Percentiles rank a stretch among this genome's conserved stretches.
phyloP scores from a whole-genome alignment of 2,888 invertebrate genomes.

The Plutella xylostella region DNA sequence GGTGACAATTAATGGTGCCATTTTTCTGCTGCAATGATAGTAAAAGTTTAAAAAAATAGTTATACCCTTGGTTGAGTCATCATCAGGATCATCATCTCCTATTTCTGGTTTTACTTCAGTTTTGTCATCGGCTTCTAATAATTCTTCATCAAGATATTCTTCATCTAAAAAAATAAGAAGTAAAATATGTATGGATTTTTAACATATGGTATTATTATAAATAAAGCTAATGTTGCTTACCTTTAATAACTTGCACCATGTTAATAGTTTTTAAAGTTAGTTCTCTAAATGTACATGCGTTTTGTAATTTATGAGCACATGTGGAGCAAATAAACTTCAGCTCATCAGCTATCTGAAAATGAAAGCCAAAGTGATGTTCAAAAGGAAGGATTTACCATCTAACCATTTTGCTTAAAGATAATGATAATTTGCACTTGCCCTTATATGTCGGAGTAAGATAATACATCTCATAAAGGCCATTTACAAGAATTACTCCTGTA shows the following conservation, averaged over 20 bases:
- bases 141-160: slow-evolving; percentile 49
- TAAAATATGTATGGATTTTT: not conserved
- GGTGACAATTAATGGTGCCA: too few relatives aligned
- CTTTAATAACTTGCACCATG: slow-evolving; percentile 40
- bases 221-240: slow-evolving; percentile 19
- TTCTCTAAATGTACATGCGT: slow-evolving; percentile 35
- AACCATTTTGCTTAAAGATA: not conserved
- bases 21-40: too few relatives aligned
- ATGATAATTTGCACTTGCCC: not conserved
- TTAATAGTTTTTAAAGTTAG: slow-evolving; percentile 39
- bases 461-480: not conserved
- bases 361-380: not conserved
- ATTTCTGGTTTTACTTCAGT: not conserved
- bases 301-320: slow-evolving; percentile 44
- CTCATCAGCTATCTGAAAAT: slow-evolving; percentile 37
- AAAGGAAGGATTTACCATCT: too few relatives aligned
- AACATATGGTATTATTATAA: not conserved
- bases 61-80: slow-evolving; percentile 23
- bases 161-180: slow-evolving; percentile 30
- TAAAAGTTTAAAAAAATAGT: not conserved
- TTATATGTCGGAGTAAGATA: not conserved
- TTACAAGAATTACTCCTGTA: too few relatives aligned
- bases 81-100: not conserved
- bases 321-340: slow-evolving; percentile 46
- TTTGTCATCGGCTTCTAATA: slow-evolving; percentile 40